Percentiles rank a stretch among this genome's conserved stretches.
Conservation (phyloP, 2,113 vertebrate species). For the Brachirus orientalis region DNA sequence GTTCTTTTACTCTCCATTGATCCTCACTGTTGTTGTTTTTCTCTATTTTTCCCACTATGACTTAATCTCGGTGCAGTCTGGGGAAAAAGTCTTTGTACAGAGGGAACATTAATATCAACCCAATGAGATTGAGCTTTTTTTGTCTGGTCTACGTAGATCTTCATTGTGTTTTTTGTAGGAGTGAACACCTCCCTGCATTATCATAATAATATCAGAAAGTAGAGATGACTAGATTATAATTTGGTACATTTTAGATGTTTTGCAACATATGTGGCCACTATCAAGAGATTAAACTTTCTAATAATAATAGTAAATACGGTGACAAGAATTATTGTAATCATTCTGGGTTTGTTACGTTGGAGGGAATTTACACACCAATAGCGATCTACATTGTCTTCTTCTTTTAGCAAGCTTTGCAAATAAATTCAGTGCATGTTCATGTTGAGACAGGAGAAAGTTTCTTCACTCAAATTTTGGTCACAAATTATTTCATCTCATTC, state of each 20-base stretch:
- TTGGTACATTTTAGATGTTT: slow-evolving; percentile 23
- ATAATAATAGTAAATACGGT: too few relatives aligned
- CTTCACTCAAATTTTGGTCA: too few relatives aligned
- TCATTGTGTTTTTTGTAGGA: slow-evolving; percentile 53
- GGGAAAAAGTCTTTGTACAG: too few relatives aligned
- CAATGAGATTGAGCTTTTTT: slow-evolving; percentile 36
- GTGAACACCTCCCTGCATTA: too few relatives aligned
- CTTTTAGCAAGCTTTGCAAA: neutral
- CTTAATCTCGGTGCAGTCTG: slow-evolving; percentile 14
- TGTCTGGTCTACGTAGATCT: slow-evolving; percentile 32
- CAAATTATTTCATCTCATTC: too few relatives aligned
- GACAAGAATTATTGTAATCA: too few relatives aligned
- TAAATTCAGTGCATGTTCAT: too few relatives aligned
- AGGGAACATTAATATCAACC: slow-evolving; percentile 40
- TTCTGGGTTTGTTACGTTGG: too few relatives aligned
- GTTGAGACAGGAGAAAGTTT: too few relatives aligned
- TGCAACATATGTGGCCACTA: too few relatives aligned
- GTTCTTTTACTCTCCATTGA: neutral
- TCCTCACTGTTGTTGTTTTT: slow-evolving; percentile 12
- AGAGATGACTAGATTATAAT: slow-evolving; percentile 32
- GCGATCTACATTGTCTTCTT: slow-evolving; percentile 4
- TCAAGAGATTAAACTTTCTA: too few relatives aligned
- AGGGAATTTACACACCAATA: slow-evolving; percentile 34
- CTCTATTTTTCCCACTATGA: slow-evolving; percentile 11
- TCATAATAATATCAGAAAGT: slow-evolving; percentile 30